phyloP scores from a whole-genome alignment of 2,888 invertebrate species.

The Drepanosiphum platanoidis region DNA sequence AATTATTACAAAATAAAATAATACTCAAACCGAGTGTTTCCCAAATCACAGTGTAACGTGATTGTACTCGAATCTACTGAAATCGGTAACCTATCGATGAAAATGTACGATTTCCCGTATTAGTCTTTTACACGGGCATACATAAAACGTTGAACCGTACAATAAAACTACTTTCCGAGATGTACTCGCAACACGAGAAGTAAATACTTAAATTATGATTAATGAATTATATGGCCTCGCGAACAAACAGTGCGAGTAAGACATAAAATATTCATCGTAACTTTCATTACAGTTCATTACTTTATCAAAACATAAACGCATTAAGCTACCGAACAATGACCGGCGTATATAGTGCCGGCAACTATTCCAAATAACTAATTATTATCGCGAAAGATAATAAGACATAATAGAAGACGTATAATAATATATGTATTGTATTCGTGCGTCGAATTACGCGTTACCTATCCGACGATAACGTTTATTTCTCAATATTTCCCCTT shows the following conservation, averaged over 20 bases:
- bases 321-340: background rate
- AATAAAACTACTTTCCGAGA: background rate
- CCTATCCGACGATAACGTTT: background rate
- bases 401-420: no score
- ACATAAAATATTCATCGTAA: slow-evolving; percentile 5
- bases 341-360: background rate
- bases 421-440: background rate
- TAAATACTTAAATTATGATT: background rate
- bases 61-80: no score
- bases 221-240: background rate
- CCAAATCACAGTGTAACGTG: no score
- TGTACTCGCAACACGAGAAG: background rate
- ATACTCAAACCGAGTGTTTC: no score
- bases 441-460: background rate
- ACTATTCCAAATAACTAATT: background rate
- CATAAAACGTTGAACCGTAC: no score
- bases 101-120: no score
- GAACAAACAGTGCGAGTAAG: background rate
- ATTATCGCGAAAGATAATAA: background rate
- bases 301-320: background rate
- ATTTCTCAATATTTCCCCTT: background rate
- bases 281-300: slow-evolving; percentile 5
- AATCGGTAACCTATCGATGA: no score
- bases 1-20: no score
- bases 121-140: no score